phyloP scores from a whole-genome alignment of 92 coral and sea anemone genomes.

The Palythoa grandis region DNA sequence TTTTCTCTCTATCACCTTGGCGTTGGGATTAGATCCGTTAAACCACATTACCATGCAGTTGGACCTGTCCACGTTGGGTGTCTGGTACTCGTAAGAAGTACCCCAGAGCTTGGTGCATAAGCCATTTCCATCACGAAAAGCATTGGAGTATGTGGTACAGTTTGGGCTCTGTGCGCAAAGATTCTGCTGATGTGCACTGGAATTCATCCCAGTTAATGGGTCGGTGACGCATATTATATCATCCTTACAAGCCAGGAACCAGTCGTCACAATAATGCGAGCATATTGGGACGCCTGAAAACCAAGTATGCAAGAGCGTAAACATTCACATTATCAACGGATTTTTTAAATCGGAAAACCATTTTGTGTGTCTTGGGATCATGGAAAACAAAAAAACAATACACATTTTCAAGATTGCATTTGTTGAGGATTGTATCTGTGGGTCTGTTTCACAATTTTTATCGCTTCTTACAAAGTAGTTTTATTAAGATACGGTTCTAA shows the following conservation, averaged over 20 bases:
- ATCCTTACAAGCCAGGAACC: constrained; percentile 89
- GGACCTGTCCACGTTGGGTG: constrained; percentile 59
- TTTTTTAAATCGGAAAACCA: no score
- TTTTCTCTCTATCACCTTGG: constrained; percentile 34
- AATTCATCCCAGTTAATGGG: constrained; percentile 66
- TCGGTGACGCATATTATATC: constrained; percentile 88
- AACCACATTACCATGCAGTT: constrained; percentile 86
- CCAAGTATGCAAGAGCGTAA: background rate
- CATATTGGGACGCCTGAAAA: constrained; percentile 86
- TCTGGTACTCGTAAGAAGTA: constrained; percentile 74
- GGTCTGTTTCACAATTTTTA: no score
- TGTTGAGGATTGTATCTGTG: no score
- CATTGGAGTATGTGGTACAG: constrained; percentile 66
- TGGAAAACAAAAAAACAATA: no score
- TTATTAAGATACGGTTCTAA: no score
- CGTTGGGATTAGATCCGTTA: constrained; percentile 68
- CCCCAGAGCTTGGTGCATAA: constrained; percentile 95
- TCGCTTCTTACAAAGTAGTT: no score
- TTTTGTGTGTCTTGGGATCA: no score
- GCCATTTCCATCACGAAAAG: constrained; percentile 72
- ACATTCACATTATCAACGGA: no score
- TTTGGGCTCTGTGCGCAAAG: constrained; percentile 66
- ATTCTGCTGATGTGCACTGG: constrained; percentile 56
- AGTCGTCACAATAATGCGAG: constrained; percentile 78
- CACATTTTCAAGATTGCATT: no score